Evolutionary conservation across 2,888 invertebrate species (phyloP), one percentile per base, ranked within the genome.

Genomic region (Tinea pellionella): DNA sequence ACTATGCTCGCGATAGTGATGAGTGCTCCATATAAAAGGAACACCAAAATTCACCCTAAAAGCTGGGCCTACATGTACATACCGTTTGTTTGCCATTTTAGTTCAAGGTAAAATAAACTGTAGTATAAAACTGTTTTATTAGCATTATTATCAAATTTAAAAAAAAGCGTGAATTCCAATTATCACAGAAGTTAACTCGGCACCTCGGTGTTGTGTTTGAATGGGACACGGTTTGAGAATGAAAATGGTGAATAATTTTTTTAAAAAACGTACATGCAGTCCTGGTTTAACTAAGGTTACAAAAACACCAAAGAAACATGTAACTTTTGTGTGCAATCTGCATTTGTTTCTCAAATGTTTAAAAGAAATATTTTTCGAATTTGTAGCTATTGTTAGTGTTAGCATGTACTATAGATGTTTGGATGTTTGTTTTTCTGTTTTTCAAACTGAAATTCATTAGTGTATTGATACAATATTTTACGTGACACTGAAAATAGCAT

Each of bases 1-100:
- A 88, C 64, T 88, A 88, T 72, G 88, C 88, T 43, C 76, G 87
- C 13, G 90, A 90, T 69, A 90, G 90, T 68, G 90, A 90, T 71
- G 90, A 90, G 72, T 90, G 90, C 73, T 90, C 90, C 74, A 90
- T 90, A 80, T 91, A 62, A 37, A 4, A 12, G 3, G 59, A n/a
- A 6, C 51, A 6, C 47, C 24, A 41, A 59, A 42, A 59, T 19
- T 12, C 18, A 55, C 55, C 18, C 19, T 51, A 51, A 16, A 24
- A 24, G 24, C 24, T 24, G 24, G 6, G 24, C 3, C 6, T 24
- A 24, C 24, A 24, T 24, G 24, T 24, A n/a, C n/a, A n/a, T n/a
- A 24, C 24, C 24, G 24, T 24, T 24, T 24, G 6, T 24, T 24
- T n/a, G n/a, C n/a, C n/a, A n/a, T n/a, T n/a, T n/a, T n/a, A n/a